Base-by-base conservation (phyloP, 2,888 invertebrate species). In the Lepetodrilus schrolli region DNA sequence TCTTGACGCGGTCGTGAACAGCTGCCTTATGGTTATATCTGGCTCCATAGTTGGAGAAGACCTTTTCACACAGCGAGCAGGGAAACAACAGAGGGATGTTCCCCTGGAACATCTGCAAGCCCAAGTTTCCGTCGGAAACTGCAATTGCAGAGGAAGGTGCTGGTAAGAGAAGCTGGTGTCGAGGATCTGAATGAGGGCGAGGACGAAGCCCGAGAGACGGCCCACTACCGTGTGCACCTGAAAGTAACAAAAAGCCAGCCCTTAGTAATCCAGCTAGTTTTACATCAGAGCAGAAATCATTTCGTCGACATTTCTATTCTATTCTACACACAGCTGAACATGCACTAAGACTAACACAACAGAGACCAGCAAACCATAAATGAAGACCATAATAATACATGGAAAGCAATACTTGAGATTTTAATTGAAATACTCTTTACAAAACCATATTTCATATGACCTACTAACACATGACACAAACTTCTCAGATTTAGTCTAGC, bases 11-110 rank as follows among this genome's bases (percentile, higher is more conserved):
- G 58, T 58, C 58, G 4, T 58, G 58, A 13, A 58, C 34, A 8
- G 58, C 58, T n/a, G 58, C 58, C 17, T 58, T 58, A 21, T 58
- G 58, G n/a, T 58, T 58, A 34, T 58, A 30, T n/a, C 58, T 26
- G 3, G 58, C 58, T 26, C 58, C 58, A n/a, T 58, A 58, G 34
- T 58, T 58, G 13, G 58, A 30, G 58, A 58, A 58, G 17, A 58
- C 58, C 34, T 58, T 58, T 26, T 58, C 58, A 58, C 58, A 58
- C n/a, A 30, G 30, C 1, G 58, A 58, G 17, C 58, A 58, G 34
- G 58, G 58, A 30, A 21, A 58, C 10, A 17, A 17, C 43, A 43
- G n/a, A 8, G 3, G 0, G 13, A 43, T 17, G 43, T 43, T 43
- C 43, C 13, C 8, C 13, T 43, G n/a, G 17, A 17, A 17, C n/a